phyloP scores from a whole-genome alignment of 2,113 vertebrate species.

The Tinamus guttatus region DNA sequence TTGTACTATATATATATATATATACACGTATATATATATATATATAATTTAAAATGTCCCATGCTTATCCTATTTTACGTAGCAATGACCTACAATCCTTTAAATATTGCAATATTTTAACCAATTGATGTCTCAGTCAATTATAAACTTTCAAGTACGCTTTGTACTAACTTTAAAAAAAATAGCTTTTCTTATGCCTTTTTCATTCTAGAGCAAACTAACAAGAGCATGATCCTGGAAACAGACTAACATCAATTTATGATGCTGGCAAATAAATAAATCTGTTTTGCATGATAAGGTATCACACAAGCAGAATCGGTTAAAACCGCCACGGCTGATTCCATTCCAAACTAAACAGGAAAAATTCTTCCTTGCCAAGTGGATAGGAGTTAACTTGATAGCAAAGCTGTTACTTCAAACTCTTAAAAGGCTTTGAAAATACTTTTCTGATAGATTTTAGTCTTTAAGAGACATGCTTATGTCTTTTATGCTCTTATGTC shows the following conservation, averaged over 20 bases:
- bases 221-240: background rate
- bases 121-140: background rate
- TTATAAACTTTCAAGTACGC: background rate
- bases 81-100: background rate
- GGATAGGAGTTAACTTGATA: background rate
- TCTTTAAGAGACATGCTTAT: background rate
- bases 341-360: conserved; percentile 54
- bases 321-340: conserved; percentile 30
- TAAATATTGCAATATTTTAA: background rate
- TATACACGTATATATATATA: background rate
- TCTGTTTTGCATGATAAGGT: conserved; percentile 30
- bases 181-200: background rate
- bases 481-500: background rate
- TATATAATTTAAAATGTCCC: background rate
- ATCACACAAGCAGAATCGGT: conserved; percentile 45
- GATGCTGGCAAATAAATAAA: conserved; percentile 43
- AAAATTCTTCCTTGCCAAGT: conserved; percentile 17
- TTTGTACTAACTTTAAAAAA: background rate
- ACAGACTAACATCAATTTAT: conserved; percentile 40
- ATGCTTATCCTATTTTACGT: background rate
- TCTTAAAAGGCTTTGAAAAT: background rate
- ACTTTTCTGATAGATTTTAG: too few species aligned
- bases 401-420: conserved; percentile 29
- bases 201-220: background rate
- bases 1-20: background rate